Percentiles rank a stretch among this genome's conserved stretches.
Evolutionary conservation across 2,797 vertebrate species (phyloP).

Genomic region (Cyclura pinguis): DNA sequence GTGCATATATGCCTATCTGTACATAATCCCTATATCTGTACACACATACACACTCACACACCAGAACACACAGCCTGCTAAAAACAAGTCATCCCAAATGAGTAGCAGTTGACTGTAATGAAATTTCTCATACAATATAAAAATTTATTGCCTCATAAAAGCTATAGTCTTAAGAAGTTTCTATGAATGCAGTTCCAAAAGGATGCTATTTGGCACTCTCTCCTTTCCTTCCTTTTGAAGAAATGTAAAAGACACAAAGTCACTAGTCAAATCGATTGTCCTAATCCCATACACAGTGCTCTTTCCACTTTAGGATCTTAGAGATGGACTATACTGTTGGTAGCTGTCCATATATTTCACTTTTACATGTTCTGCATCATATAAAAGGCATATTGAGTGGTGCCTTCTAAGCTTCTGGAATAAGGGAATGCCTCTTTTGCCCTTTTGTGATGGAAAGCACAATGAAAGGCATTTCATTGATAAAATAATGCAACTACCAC

Average conservation of each 20-base stretch:
- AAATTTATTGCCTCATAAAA: not conserved
- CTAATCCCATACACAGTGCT: not conserved
- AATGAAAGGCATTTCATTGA: not conserved
- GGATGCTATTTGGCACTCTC: not conserved
- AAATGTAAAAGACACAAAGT: not conserved
- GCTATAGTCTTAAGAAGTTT: not conserved
- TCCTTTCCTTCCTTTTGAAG: not conserved
- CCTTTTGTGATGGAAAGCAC: not conserved
- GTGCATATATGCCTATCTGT: not conserved
- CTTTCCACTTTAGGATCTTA: not conserved
- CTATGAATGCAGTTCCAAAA: not conserved
- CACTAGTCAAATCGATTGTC: not conserved
- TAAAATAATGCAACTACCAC: not conserved
- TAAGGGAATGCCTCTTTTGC: not conserved
- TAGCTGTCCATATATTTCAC: not conserved
- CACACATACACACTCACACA: not conserved
- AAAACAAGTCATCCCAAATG: not conserved
- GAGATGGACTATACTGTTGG: not conserved
- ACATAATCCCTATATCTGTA: not conserved
- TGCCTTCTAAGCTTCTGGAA: not conserved
- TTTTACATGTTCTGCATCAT: no score
- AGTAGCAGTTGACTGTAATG: not conserved
- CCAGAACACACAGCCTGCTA: not conserved
- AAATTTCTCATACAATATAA: not conserved
- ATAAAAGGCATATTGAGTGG: not conserved